Evolutionary conservation across 1,140 invertebrate species (phyloP).

Genomic region (Lepidurus couesii): DNA sequence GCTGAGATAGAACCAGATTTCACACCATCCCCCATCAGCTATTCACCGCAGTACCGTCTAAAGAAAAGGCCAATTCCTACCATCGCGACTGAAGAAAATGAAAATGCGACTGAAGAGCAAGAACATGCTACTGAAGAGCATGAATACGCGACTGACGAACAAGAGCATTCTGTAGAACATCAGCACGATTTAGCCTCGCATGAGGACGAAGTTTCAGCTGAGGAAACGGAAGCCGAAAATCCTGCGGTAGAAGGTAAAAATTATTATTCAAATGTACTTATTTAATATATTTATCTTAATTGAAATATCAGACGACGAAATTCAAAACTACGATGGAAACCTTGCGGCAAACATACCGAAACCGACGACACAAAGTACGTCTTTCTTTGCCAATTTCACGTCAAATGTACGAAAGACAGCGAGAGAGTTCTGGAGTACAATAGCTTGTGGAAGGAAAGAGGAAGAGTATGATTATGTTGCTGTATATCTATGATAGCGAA

Average conservation of each 20-base stretch:
- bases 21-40: not conserved
- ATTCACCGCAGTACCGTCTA: not conserved
- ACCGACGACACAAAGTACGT: not conserved
- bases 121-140: too few species aligned
- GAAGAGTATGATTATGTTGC: not conserved
- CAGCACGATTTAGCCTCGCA: not conserved
- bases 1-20: not conserved
- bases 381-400: not conserved
- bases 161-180: not conserved
- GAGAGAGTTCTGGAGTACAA: not conserved
- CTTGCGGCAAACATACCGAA: not conserved
- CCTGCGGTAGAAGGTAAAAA: not conserved
- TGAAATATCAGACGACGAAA: not conserved
- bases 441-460: not conserved
- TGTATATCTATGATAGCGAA: not conserved
- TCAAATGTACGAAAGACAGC: not conserved
- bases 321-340: not conserved
- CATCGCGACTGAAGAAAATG: not conserved
- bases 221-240: not conserved
- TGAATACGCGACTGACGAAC: not conserved
- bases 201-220: not conserved
- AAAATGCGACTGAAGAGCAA: too few species aligned
- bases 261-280: not conserved
- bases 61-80: not conserved
- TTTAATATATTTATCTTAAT: not conserved